Base-by-base conservation (phyloP, 2,888 invertebrate species). In the Hyposoter didymator region DNA sequence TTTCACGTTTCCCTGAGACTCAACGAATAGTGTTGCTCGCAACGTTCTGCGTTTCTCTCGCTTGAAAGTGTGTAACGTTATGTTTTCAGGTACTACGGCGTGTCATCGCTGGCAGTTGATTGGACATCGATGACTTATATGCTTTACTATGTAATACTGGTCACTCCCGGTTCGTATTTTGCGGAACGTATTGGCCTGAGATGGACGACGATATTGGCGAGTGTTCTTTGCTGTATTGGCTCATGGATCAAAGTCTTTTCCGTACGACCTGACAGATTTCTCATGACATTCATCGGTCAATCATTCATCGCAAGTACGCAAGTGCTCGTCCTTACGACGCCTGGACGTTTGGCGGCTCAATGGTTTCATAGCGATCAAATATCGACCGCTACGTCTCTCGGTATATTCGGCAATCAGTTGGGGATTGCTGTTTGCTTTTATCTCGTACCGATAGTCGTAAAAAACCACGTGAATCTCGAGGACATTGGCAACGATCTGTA, bases 381-480 rank as follows among this genome's bases (percentile, higher is more conserved):
- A 5, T 95, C 97, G 4, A 96, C 96, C 1, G 97, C 97, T 0
- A 96, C 96, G 88, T 95, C 97, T 66, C 94, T 97, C 28, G 97
- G 96, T 3, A 95, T 97, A 28, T 96, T 97, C 90, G 97, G 97
- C 6, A 96, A 96, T 89, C 96, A 97, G 95, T 92, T 97, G n/a
- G 95, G 97, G 0, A 95, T 96, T 55, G 96, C 97, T 0, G 90
- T 96, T 0, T 96, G 97, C 70, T 97, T 97, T 91, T 93, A 97
- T 7, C 84, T 97, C 6, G 96, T 97, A 0, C 96, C 97, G 0
- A 92, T 96, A 79, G 85, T 95, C 32, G 95, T 95, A 1, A 92
- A 89, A 83, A 94, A 95, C 88, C 94, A 94, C 43, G 94, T 94
- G 1, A 92, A 94, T 52, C 62, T 93, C 0, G 94, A 94, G 0